These are phyloP conservation scores for Strigamia maritima DNA, from an alignment of 2,888 invertebrate genomes.

Conservation along the genomic window DNA sequence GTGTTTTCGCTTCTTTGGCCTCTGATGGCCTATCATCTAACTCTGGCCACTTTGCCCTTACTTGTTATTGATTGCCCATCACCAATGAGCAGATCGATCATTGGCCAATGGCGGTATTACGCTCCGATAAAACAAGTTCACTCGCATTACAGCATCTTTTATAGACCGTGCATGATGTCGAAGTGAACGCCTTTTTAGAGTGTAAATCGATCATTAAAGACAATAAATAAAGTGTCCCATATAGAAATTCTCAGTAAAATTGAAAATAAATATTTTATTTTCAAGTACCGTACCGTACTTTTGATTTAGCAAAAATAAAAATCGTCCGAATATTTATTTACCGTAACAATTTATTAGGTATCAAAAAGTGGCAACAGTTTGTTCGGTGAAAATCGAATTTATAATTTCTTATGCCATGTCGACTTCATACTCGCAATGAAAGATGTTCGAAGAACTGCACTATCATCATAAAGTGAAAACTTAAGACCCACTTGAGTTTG, in stretches of 20 bases:
- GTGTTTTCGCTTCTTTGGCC: constrained; percentile 23
- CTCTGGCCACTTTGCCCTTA: constrained; percentile 23
- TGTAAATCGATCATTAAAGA: not conserved
- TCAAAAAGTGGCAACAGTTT: not conserved
- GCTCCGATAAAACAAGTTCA: constrained; percentile 11
- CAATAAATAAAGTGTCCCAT: not conserved
- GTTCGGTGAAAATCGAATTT: not conserved
- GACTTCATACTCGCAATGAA: not conserved
- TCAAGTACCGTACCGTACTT: no score
- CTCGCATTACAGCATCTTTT: constrained; percentile 19
- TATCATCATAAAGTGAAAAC: constrained; percentile 19
- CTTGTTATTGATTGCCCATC: constrained; percentile 19
- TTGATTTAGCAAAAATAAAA: no score
- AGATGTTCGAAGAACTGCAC: constrained; percentile 4
- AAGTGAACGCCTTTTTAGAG: not conserved
- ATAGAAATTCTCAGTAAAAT: not conserved
- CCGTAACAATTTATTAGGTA: not conserved
- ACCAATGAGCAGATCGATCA: constrained; percentile 15
- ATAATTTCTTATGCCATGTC: not conserved
- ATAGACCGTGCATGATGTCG: constrained; percentile 19
- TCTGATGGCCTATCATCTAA: constrained; percentile 19
- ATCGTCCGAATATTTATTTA: no score
- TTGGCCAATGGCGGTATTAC: constrained; percentile 19
- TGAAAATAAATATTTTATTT: no score
- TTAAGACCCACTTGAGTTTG: constrained; percentile 23